phyloP scores from a whole-genome alignment of 2,113 vertebrate species.

The Origma solitaria region DNA sequence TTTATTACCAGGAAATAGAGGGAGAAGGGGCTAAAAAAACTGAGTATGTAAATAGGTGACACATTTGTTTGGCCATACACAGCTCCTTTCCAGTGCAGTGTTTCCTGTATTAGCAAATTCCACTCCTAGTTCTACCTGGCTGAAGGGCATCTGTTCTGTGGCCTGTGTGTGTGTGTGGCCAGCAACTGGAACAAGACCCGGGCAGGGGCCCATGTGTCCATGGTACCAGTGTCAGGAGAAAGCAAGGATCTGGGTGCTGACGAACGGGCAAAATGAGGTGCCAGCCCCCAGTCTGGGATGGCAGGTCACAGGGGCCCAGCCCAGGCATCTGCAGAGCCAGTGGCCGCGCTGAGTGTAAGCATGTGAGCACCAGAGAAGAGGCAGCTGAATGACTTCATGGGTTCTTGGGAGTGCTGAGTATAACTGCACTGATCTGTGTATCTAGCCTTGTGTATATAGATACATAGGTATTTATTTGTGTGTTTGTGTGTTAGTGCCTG shows the following conservation, averaged over 20 bases:
- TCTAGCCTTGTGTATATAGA: not conserved
- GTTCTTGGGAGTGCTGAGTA: not conserved
- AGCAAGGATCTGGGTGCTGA: not conserved
- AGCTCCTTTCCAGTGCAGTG: not conserved
- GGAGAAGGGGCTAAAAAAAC: not conserved
- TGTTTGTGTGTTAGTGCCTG: not conserved
- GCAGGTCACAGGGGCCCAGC: not conserved
- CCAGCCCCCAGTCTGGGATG: not conserved
- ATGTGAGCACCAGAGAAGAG: not conserved
- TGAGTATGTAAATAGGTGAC: not conserved
- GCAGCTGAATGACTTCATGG: not conserved
- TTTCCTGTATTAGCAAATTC: not conserved
- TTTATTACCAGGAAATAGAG: not conserved
- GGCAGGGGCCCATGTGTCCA: not conserved
- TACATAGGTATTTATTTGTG: not conserved
- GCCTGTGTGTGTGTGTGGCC: not conserved
- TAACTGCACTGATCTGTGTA: not conserved
- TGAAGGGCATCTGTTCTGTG: not conserved
- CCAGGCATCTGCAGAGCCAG: not conserved
- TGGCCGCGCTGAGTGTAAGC: too few species aligned
- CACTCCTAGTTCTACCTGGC: not conserved
- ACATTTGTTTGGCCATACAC: not conserved
- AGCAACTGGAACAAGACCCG: not conserved
- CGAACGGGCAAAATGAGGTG: not conserved
- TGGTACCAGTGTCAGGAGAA: accelerated